Evolutionary conservation across 2,113 vertebrate species (phyloP).

Genomic region (Perca flavescens): DNA sequence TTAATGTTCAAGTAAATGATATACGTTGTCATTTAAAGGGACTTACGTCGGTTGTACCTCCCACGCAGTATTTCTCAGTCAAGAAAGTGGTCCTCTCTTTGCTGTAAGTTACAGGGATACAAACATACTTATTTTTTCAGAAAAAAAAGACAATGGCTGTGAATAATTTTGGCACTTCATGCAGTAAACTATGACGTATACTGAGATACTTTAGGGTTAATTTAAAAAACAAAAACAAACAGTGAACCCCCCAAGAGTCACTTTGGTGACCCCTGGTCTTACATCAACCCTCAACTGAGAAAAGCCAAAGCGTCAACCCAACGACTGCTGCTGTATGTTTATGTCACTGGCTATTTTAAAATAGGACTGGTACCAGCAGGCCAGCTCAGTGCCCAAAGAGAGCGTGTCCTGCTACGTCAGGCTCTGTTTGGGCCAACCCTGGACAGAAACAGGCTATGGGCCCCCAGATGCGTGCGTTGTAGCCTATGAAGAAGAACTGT

Average conservation of each 20-base stretch:
- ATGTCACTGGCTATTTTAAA: conserved; percentile 70
- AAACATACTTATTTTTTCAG: conserved; percentile 24
- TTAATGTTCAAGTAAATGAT: conserved; percentile 53
- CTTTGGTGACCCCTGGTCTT: conserved; percentile 40
- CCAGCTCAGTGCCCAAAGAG: conserved; percentile 58
- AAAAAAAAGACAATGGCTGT: conserved; percentile 56
- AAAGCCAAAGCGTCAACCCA: conserved; percentile 47
- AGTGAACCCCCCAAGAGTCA: conserved; percentile 26
- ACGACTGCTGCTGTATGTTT: conserved; percentile 60
- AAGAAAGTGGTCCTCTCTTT: conserved; percentile 42
- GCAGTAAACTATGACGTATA: conserved; percentile 59
- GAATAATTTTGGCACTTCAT: conserved; percentile 64
- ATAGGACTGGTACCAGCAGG: conserved; percentile 51
- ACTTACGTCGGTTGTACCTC: conserved; percentile 42
- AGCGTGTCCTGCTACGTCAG: conserved; percentile 29
- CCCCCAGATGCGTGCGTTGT: conserved; percentile 6
- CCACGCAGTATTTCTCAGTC: conserved; percentile 32
- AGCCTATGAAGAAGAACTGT: conserved; percentile 45
- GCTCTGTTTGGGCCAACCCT: conserved; percentile 50
- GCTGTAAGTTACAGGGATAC: conserved; percentile 36
- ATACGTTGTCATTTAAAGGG: conserved; percentile 49
- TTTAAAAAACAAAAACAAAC: conserved; percentile 5
- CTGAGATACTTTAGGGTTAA: conserved; percentile 32
- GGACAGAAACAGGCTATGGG: conserved; percentile 41
- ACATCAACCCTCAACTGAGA: conserved; percentile 36